Evolutionary conservation across 2,797 vertebrate species (phyloP), one percentile per base, ranked within the genome.

Genomic region (Labroides dimidiatus): DNA sequence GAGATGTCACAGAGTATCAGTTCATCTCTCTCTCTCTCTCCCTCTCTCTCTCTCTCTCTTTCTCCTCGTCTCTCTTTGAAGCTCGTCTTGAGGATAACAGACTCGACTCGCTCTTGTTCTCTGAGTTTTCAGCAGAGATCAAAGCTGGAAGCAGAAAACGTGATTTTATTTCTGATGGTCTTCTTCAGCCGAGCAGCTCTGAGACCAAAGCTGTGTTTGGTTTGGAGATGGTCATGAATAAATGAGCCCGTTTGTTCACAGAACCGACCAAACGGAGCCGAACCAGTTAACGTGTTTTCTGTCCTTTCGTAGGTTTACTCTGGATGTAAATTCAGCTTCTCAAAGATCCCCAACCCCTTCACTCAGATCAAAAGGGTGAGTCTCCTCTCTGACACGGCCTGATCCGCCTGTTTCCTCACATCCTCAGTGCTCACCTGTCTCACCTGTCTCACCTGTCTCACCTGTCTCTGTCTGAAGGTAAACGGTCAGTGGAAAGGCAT

Each of bases 401-500:
- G 30, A 33, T 33, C 24, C 6, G 3, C 24, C 24, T 6, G 30
- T 4, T 33, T 52, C 33, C 4, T 43, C n/a, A 1, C 11, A 37
- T 15, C 15, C 9, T 15, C 0, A 20, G 9, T 41, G 19, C 3
- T 24, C 30, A 27, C 4, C 3, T 19, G 15, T 61, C 37, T 47
- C 24, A 10, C 8, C 30, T n/a, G n/a, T n/a, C 3, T 24, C 30
- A 27, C 4, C 3, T 19, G 15, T 61, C 37, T 47, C 24, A 10
- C 30, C 8, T 33, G 8, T 8, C 6, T 84, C 11, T 42, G 30
- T 83, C 50, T 64, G 4, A 86, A 99, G 98, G 88, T 98, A 50
- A 99, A 98, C 49, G 98, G 97, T 14, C 97, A 98, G 81, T 99
- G 98, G 98, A 99, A 97, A 82, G 96, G 96, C 11, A 80, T 78